Evolutionary conservation across 2,113 vertebrate genomes (phyloP), one percentile per base, ranked within the genome.

Genomic region (Paralichthys olivaceus): DNA sequence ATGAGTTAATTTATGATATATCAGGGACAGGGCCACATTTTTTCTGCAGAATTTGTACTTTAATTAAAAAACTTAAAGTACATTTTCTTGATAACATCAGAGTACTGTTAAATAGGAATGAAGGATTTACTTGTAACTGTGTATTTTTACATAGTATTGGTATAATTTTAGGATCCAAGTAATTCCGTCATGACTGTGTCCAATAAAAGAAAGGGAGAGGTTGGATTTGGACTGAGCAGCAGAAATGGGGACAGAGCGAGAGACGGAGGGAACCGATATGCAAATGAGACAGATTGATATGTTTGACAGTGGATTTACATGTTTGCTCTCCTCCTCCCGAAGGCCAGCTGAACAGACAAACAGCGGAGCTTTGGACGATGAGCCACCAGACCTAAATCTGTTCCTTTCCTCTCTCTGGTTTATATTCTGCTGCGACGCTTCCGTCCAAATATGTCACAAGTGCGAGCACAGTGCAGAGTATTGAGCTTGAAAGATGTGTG

Each of bases 331-430:
- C 37, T 77, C 26, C 37, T 59, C 58, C 14, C n/a, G 0, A 26
- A 11, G 14, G 45, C 51, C 84, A 84, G 78, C 76, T 84, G 80
- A 84, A 61, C 83, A 76, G 72, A 84, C 81, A 74, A 66, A 76
- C 60, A n/a, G 15, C 15, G 15, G 43, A 47, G 77, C 76, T 69
- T 67, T 28, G 7, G 68, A 66, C 75, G 34, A 84, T 51, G 54
- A 0, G 3, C 72, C 23, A 54, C 49, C 72, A n/a, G 56, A 75
- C 26, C 19, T 20, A 7, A 77, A 75, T 62, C 61, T 66, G 54
- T 29, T 20, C 49, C 28, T 5, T 7, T 56, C 37, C 14, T 25
- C 5, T 58, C 28, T 26, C 7, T 9, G 5, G 4, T 63, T 49
- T 19, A 23, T 61, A 22, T 66, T 53, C 23, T 19, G 63, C 59